These are phyloP conservation scores for Chamaea fasciata DNA, from an alignment of 2,113 vertebrate genomes.

Conservation along the genomic window DNA sequence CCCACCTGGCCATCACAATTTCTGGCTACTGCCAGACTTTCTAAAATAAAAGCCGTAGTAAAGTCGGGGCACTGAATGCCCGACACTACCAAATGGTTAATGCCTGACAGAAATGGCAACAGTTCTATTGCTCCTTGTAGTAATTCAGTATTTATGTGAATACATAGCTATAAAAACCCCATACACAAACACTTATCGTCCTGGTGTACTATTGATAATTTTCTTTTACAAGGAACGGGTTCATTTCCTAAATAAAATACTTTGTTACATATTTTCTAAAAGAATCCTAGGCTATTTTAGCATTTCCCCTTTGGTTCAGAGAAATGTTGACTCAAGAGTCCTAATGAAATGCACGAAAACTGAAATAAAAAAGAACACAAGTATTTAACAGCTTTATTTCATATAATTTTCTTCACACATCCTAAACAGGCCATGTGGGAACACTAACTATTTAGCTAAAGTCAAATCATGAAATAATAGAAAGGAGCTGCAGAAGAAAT, in stretches of 20 bases:
- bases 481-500: neutral
- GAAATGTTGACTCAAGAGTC: neutral
- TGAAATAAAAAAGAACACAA: neutral
- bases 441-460: neutral
- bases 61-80: neutral
- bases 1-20: neutral
- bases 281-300: neutral
- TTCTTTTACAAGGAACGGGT: neutral
- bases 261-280: neutral
- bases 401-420: neutral
- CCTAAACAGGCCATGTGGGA: neutral
- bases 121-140: neutral
- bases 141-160: neutral
- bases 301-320: neutral
- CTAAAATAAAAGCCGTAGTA: neutral
- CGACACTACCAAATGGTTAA: neutral
- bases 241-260: neutral
- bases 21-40: neutral
- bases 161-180: neutral
- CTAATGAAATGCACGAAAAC: neutral
- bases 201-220: neutral
- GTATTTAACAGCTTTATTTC: neutral
- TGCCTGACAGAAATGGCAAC: neutral
- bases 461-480: neutral
- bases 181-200: neutral